These are phyloP conservation scores for Eristalis intricaria DNA, from an alignment of 2,888 invertebrate genomes.

Conservation along the genomic window DNA sequence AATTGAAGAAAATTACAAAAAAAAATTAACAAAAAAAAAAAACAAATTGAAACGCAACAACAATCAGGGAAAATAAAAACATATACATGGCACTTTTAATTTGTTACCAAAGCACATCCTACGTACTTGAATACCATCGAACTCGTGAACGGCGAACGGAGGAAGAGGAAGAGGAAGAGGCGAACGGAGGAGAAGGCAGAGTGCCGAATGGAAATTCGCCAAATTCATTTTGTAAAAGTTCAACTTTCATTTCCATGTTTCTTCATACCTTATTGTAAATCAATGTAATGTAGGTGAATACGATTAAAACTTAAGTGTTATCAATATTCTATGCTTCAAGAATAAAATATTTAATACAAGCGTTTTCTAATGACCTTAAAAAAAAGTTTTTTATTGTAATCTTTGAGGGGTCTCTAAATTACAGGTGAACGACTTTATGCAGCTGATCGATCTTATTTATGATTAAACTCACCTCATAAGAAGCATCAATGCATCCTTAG, in stretches of 20 bases:
- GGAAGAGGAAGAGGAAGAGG: too few relatives aligned
- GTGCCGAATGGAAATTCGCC: neutral
- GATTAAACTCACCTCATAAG: too few relatives aligned
- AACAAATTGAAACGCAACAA: constrained; percentile 45
- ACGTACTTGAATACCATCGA: constrained; percentile 22
- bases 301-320: constrained; percentile 42
- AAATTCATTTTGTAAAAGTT: neutral
- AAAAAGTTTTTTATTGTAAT: neutral
- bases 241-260: neutral
- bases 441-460: neutral
- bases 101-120: constrained; percentile 23
- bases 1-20: constrained; percentile 9
- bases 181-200: neutral
- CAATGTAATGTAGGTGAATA: constrained; percentile 36
- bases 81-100: constrained; percentile 17
- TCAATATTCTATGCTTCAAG: constrained; percentile 41
- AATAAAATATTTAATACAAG: constrained; percentile 14
- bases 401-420: neutral
- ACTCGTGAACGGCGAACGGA: neutral
- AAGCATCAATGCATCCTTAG: too few relatives aligned
- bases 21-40: constrained; percentile 9
- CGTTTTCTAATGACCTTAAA: neutral
- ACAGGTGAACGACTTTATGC: neutral
- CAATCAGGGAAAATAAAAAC: constrained; percentile 45
- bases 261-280: constrained; percentile 32